A percentile compares a stretch with the other conserved stretches of the same genome.
Conservation (phyloP, 92 coral and sea anemone genomes). For the Plumapathes pennacea region DNA sequence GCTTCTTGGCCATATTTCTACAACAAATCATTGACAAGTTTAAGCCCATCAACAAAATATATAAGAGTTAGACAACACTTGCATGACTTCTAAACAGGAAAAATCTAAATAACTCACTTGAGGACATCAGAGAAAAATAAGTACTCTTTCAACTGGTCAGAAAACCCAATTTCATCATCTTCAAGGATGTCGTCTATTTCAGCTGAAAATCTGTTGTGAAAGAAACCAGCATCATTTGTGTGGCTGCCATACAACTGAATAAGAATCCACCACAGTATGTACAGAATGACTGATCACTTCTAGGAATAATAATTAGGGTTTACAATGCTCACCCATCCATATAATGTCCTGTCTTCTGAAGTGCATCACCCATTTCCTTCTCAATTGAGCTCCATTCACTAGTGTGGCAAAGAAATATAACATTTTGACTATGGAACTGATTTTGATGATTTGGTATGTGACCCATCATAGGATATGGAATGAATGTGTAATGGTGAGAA, state of each 20-base stretch:
- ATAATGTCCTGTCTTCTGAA: constrained; percentile 96
- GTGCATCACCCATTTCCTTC: constrained; percentile 91
- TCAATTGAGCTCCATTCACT: constrained; percentile 97
- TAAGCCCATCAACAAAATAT: background rate
- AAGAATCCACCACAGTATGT: too few relatives aligned
- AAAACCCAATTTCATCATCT: constrained; percentile 83
- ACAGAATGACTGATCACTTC: too few relatives aligned
- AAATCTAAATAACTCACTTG: constrained; percentile 42
- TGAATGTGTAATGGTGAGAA: too few relatives aligned
- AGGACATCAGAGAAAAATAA: constrained; percentile 82
- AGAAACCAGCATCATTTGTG: background rate
- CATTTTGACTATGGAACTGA: too few relatives aligned
- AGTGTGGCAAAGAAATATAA: too few relatives aligned
- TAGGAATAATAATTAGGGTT: too few relatives aligned
- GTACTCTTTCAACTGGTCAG: constrained; percentile 87
- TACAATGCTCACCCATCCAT: constrained; percentile 99
- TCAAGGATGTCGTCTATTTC: constrained; percentile 69
- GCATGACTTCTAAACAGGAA: background rate
- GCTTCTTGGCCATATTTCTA: constrained; percentile 86
- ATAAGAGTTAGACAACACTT: background rate
- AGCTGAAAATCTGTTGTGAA: constrained; percentile 63
- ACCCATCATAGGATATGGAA: too few relatives aligned
- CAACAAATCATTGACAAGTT: background rate
- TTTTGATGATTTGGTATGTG: too few relatives aligned
- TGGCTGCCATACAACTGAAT: too few relatives aligned